These are phyloP conservation scores for Dreissena rostriformis DNA, from an alignment of 1,140 invertebrate genomes.

Conservation along the genomic window DNA sequence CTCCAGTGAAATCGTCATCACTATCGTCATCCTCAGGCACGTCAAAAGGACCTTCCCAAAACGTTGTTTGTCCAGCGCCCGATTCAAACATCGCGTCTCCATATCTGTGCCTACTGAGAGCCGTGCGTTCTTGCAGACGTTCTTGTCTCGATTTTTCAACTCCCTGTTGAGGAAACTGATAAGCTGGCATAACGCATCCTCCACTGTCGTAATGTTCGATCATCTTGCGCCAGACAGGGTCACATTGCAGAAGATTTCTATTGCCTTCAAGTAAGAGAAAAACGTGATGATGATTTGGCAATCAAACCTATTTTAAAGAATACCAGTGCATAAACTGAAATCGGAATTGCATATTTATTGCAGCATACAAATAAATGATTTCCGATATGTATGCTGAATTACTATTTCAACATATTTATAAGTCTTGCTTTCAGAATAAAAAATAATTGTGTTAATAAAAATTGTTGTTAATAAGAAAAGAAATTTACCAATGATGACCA, in stretches of 20 bases:
- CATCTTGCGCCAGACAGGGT: slow-evolving; percentile 51
- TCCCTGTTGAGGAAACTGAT: slow-evolving; percentile 30
- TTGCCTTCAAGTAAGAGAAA: slow-evolving; percentile 50
- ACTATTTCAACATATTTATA: background rate
- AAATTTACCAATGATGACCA: slow-evolving; percentile 75
- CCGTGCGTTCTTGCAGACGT: background rate
- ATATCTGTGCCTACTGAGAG: background rate
- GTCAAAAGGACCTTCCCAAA: slow-evolving; percentile 25
- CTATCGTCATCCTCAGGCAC: background rate
- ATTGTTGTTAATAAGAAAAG: background rate
- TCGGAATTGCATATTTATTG: background rate
- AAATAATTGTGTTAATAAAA: background rate
- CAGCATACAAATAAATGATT: background rate
- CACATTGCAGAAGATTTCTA: slow-evolving; percentile 58
- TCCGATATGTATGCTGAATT: background rate
- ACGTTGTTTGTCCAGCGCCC: slow-evolving; percentile 9
- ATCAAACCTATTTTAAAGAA: background rate
- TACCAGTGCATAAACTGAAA: background rate
- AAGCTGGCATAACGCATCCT: slow-evolving; percentile 52
- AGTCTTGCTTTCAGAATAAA: background rate
- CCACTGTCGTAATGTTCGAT: slow-evolving; percentile 44
- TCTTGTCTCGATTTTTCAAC: slow-evolving; percentile 3
- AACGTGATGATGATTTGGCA: no score
- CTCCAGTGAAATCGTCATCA: background rate
- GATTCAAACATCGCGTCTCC: slow-evolving; percentile 4